phyloP scores from a whole-genome alignment of 2,113 vertebrate genomes.

The Lates calcarifer region DNA sequence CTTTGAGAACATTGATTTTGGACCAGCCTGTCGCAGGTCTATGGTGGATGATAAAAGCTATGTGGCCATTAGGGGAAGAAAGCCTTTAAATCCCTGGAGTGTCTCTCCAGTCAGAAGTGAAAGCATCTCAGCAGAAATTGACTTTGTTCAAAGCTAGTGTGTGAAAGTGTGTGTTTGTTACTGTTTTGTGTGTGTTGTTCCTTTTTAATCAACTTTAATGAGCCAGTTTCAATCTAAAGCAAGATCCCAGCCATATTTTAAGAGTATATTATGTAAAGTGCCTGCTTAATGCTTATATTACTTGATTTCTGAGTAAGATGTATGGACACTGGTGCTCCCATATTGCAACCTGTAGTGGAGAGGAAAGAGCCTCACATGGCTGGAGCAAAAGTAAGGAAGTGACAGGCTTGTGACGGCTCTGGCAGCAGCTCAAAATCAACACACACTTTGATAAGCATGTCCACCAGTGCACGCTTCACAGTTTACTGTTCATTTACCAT shows the following conservation, averaged over 20 bases:
- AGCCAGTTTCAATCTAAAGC: not conserved
- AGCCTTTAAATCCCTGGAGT: constrained; percentile 51
- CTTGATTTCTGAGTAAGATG: not conserved
- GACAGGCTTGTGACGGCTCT: constrained; percentile 10
- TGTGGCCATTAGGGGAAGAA: constrained; percentile 62
- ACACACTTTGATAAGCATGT: constrained; percentile 9
- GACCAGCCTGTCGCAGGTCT: constrained; percentile 30
- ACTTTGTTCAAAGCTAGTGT: constrained; percentile 14
- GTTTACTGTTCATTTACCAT: not conserved
- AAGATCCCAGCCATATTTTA: not conserved
- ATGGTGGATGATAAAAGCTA: constrained; percentile 53
- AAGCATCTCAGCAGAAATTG: constrained; percentile 41
- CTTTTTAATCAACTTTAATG: not conserved
- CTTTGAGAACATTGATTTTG: constrained; percentile 47
- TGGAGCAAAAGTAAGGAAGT: constrained; percentile 24
- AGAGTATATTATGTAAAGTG: not conserved
- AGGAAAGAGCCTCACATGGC: constrained; percentile 2
- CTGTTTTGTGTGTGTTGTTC: not conserved
- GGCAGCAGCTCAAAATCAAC: not conserved
- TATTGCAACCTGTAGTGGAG: not conserved
- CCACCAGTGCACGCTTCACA: not conserved
- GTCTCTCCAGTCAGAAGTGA: constrained; percentile 24
- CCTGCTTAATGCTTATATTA: too few relatives aligned
- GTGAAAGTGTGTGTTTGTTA: not conserved
- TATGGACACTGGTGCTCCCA: not conserved